Evolutionary conservation across 2,888 invertebrate species (phyloP).

Genomic region (Laspeyria flexula): DNA sequence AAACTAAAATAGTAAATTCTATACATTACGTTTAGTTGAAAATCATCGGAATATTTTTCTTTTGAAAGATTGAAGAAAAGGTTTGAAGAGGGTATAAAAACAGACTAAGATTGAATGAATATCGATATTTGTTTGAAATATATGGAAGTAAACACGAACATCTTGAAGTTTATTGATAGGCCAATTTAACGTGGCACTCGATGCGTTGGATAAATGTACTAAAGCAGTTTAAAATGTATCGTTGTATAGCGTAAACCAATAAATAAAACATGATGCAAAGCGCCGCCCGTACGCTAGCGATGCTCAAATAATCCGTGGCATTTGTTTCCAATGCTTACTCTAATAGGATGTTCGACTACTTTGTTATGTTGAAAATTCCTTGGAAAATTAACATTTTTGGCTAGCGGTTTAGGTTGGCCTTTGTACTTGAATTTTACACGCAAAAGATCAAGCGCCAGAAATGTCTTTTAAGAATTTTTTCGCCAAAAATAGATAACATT

Average conservation of each 20-base stretch:
- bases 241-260: slow-evolving; percentile 5
- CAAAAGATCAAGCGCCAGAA: too few relatives aligned
- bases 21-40: too few relatives aligned
- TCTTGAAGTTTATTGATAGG: slow-evolving; percentile 4
- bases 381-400: neutral
- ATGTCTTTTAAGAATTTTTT: neutral
- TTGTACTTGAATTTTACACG: neutral
- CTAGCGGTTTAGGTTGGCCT: neutral
- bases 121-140: neutral
- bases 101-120: neutral
- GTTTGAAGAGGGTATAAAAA: neutral
- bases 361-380: neutral
- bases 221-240: slow-evolving; percentile 4
- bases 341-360: neutral
- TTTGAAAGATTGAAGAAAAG: neutral
- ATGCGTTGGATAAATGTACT: slow-evolving; percentile 1
- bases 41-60: neutral
- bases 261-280: slow-evolving; percentile 20
- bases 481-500: neutral
- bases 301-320: slow-evolving; percentile 15
- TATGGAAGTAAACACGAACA: neutral
- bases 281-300: slow-evolving; percentile 13
- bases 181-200: slow-evolving; percentile 9
- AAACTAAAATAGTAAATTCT: too few relatives aligned
- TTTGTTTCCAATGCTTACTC: slow-evolving; percentile 12